Base-by-base conservation (phyloP, 2,888 invertebrate species). In the Gari tellinella region DNA sequence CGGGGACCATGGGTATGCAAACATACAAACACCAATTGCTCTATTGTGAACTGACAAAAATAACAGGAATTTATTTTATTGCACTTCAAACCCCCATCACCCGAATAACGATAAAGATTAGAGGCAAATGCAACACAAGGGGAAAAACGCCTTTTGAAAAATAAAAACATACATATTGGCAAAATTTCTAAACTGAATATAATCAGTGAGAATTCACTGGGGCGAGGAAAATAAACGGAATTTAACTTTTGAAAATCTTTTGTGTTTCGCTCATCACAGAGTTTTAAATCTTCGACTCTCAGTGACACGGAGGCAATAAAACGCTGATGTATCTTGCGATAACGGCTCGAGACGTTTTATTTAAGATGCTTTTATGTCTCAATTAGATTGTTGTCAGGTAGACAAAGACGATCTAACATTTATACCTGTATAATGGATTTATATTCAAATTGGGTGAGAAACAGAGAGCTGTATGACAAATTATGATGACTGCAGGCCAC, bases 231-330 rank as follows among this genome's bases (percentile, higher is more conserved):
- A 48, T 48, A 48, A 48, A 48, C 48, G 48, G 21, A 48, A 48
- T 23, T 21, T 48, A 48, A 48, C 21, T 43, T 48, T 19, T 21
- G 48, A 48, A 48, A 48, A 17, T 23, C 48, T 48, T 48, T 48
- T 48, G 48, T 48, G 48, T 23, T 12, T 12, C 21, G 12, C 21
- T 48, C 48, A 48, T 48, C 43, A 23, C 12, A 17, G 21, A 48
- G 19, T 48, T n/a, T 48, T 48, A 48, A 48, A 48, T 48, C 17
- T 19, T 21, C 17, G 23, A 48, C 23, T 21, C 19, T 48, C 23
- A 31, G 17, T 48, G 48, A 48, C 48, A 48, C 23, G 23, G 4
- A 12, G n/a, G 51, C 51, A 23, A 51, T 51, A 25, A 51, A 49
- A 51, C 31, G 8, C 23, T 23, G n/a, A 23, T 51, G 31, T 25